Evolutionary conservation across 2,113 vertebrate genomes (phyloP).

Genomic region (Fulmarus glacialis): DNA sequence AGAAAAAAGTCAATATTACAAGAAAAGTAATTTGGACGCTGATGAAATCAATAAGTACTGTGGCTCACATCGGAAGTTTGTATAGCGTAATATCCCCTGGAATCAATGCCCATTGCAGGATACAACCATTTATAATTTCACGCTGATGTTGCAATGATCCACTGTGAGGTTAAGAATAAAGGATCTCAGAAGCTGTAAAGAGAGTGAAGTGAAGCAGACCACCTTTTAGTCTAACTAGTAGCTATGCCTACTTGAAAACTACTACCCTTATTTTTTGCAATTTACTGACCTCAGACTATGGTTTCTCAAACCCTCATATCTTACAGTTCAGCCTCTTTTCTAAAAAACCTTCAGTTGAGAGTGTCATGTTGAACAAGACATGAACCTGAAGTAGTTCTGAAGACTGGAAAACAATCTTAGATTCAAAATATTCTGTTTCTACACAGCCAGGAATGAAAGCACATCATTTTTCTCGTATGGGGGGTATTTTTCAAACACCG

Average conservation of each 20-base stretch:
- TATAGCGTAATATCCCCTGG: not conserved
- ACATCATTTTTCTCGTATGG: not conserved
- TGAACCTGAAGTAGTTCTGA: not conserved
- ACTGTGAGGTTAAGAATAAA: not conserved
- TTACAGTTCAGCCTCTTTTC: not conserved
- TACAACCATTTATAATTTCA: not conserved
- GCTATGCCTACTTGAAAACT: not conserved
- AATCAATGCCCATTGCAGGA: conserved; percentile 12
- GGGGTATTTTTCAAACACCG: not conserved
- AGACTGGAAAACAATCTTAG: not conserved
- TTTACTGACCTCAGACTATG: not conserved
- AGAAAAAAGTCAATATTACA: conserved; percentile 17
- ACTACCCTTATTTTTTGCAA: not conserved
- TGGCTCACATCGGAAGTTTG: not conserved
- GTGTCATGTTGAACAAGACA: not conserved
- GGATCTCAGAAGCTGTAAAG: not conserved
- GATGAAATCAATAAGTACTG: conserved; percentile 12
- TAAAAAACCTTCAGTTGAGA: not conserved
- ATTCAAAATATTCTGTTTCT: not conserved
- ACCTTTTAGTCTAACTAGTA: not conserved
- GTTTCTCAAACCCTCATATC: not conserved
- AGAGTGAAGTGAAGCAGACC: not conserved
- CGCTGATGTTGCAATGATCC: not conserved
- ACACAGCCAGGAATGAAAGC: not conserved
- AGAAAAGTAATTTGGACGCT: conserved; percentile 40